Evolutionary conservation across 2,888 invertebrate genomes (phyloP), one percentile per base, ranked within the genome.

Genomic region (Megamerina dolium): DNA sequence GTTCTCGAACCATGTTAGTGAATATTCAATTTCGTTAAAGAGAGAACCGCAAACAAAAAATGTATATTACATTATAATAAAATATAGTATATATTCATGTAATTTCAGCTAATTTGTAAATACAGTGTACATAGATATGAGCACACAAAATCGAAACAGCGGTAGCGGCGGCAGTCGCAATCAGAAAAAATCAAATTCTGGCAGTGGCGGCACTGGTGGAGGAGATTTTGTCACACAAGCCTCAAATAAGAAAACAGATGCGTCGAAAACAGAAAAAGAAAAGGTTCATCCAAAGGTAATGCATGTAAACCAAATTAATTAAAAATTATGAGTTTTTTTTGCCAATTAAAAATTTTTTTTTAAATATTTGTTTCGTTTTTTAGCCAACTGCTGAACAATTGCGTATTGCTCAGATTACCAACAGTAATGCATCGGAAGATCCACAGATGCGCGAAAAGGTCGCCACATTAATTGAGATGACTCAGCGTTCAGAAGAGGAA

Each of bases 401-500:
- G 66, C 81, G 87, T 61, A 80, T 88, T 76, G 87, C 87, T 72
- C 81, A 85, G 75, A 85, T 88, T 68, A 86, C 85, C 67, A 68
- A 66, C 53, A 74, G 76, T 75, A 78, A 75, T 50, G 76, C 77
- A 65, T 73, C 77, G 66, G 74, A 80, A 73, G 74, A 77, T 62
- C 76, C 77, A 48, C 78, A 78, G 63, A 79, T 80, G 68, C 77
- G 78, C 59, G 77, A 76, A 72, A 80, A 79, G 75, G 87, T 93
- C 52, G 80, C 81, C 60, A 82, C 85, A 74, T 78, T 93, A 52
- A 87, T 92, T 79, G 93, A 93, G 69, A 82, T 91, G 78, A 93
- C 94, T 43, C 82, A 87, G 58, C 84, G 87, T 63, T 81, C 87
- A 41, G 88, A 90, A 68, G 93, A 93, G 68, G 90, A 91, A 73